These are phyloP conservation scores for Sycon ciliatum DNA, from an alignment of 37 sponge, comb jelly and placozoan species.

Conservation along the genomic window DNA sequence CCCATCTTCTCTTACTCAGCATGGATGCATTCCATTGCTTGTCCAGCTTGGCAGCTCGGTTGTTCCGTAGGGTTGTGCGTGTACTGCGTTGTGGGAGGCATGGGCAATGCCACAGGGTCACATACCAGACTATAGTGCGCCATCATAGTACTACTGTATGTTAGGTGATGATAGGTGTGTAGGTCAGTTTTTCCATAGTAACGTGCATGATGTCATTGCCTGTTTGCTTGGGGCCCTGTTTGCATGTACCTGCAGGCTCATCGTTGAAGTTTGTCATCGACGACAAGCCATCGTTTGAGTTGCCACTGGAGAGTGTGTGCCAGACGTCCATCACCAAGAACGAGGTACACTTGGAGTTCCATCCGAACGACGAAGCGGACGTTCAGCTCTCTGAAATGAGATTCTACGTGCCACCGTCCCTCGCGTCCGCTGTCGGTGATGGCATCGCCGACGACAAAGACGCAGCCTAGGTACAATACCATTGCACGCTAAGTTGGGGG, in stretches of 20 bases:
- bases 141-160: background rate
- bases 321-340: constrained; percentile 86
- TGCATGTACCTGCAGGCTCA: too few species aligned
- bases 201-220: background rate
- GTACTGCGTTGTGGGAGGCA: too few species aligned
- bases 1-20: too few species aligned
- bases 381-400: constrained; percentile 91
- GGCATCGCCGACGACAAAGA: too few species aligned
- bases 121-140: too few species aligned
- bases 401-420: constrained; percentile 70
- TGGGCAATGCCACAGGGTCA: too few species aligned
- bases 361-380: constrained; percentile 74
- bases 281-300: constrained; percentile 78
- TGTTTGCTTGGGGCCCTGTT: too few species aligned
- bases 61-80: too few species aligned
- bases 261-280: constrained; percentile 75
- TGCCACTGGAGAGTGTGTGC: constrained; percentile 82
- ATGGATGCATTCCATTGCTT: too few species aligned
- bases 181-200: background rate
- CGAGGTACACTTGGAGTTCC: constrained; percentile 93
- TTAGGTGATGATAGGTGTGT: background rate
- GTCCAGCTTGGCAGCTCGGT: too few species aligned
- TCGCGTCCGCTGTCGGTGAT: background rate
- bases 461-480: too few species aligned
- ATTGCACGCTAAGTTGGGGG: too few species aligned